Evolutionary conservation across 2,113 vertebrate species (phyloP).

Genomic region (Danio rerio): GRCz12tu NC_133191.1:24177501-24178000

Average conservation of each 20-base stretch:
- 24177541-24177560: conserved; percentile 32
- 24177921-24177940: too few species aligned
- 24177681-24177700: conserved; percentile 52
- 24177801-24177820: neutral
- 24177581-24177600: conserved; percentile 36
- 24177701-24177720: conserved; percentile 43
- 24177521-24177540: neutral
- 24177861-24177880: too few species aligned
- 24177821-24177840: neutral
- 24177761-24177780: neutral
- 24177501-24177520: neutral
- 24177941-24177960: too few species aligned
- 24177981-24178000: too few species aligned
- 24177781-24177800: conserved; percentile 7
- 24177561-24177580: conserved; percentile 32
- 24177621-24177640: conserved; percentile 54
- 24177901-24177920: neutral
- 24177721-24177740: conserved; percentile 36
- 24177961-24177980: too few species aligned
- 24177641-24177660: conserved; percentile 56
- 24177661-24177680: conserved; percentile 54
- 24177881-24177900: too few species aligned
- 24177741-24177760: neutral
- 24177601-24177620: conserved; percentile 26
- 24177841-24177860: neutral